Conservation (phyloP, 2,888 invertebrate genomes). For the Poecilobothrus nobilitatus region DNA sequence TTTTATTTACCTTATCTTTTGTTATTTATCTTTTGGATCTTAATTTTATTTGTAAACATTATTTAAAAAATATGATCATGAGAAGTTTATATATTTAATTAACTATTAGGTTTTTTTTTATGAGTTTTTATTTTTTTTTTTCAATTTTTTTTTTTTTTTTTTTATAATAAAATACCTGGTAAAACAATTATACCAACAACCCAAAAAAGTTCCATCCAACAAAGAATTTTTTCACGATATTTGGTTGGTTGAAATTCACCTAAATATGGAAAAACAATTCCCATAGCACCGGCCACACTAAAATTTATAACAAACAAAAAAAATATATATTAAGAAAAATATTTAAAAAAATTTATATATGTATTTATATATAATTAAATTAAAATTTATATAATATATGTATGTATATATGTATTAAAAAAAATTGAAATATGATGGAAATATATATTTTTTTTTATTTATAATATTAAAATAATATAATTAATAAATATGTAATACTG, state of each 20-base stretch:
- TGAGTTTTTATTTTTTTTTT: not conserved
- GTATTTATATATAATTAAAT: too few relatives aligned
- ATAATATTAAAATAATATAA: too few relatives aligned
- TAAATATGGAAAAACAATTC: constrained; percentile 71
- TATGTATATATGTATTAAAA: too few relatives aligned
- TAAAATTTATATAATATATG: too few relatives aligned
- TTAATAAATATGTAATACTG: too few relatives aligned
- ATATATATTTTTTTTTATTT: too few relatives aligned
- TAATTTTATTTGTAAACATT: not conserved
- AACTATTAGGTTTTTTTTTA: not conserved
- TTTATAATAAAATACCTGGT: constrained; percentile 50
- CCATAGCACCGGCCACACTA: constrained; percentile 74
- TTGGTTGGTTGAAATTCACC: constrained; percentile 75
- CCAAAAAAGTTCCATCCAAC: constrained; percentile 84
- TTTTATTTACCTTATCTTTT: not conserved
- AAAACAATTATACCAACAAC: constrained; percentile 66
- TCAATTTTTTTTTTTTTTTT: not conserved
- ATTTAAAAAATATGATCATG: not conserved
- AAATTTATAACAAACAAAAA: constrained; percentile 19
- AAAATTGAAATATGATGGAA: too few relatives aligned
- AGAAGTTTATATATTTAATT: not conserved
- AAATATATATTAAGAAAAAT: not conserved
- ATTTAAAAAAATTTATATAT: not conserved
- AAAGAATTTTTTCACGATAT: constrained; percentile 69
- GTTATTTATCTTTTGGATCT: not conserved